A percentile compares a stretch with the other conserved stretches of the same genome.
Evolutionary conservation across 2,888 invertebrate genomes (phyloP).

Genomic region (Polyploca ridens): DNA sequence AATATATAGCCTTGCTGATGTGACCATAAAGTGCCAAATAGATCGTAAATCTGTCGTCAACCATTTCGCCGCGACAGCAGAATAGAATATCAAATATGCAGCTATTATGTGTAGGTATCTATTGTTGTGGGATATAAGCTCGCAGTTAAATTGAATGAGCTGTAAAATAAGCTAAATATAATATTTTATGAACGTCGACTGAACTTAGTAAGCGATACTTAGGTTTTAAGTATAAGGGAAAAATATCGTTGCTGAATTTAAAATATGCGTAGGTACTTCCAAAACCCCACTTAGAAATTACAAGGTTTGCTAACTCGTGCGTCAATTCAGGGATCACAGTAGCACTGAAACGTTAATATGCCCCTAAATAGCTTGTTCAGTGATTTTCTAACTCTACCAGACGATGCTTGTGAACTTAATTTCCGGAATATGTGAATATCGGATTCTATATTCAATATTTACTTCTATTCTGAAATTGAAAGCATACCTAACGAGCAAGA

Average conservation of each 20-base stretch:
- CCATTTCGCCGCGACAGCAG: slow-evolving; percentile 7
- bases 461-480: not conserved
- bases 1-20: slow-evolving; percentile 11
- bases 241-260: not conserved
- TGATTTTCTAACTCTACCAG: not conserved
- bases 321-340: not conserved
- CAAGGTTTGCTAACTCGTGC: not conserved
- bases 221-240: not conserved
- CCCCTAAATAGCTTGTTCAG: not conserved
- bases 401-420: not conserved
- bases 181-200: not conserved
- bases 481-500: not conserved
- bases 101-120: not conserved
- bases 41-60: slow-evolving; percentile 13
- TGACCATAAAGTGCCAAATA: slow-evolving; percentile 9
- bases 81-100: slow-evolving; percentile 7
- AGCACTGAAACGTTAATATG: not conserved
- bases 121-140: not conserved
- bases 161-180: not conserved
- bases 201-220: not conserved
- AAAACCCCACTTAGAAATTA: not conserved
- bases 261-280: not conserved
- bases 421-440: slow-evolving; percentile 9
- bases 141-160: slow-evolving; percentile 3
- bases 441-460: not conserved